phyloP scores from a whole-genome alignment of 2,888 invertebrate genomes.

The Phania funesta region DNA sequence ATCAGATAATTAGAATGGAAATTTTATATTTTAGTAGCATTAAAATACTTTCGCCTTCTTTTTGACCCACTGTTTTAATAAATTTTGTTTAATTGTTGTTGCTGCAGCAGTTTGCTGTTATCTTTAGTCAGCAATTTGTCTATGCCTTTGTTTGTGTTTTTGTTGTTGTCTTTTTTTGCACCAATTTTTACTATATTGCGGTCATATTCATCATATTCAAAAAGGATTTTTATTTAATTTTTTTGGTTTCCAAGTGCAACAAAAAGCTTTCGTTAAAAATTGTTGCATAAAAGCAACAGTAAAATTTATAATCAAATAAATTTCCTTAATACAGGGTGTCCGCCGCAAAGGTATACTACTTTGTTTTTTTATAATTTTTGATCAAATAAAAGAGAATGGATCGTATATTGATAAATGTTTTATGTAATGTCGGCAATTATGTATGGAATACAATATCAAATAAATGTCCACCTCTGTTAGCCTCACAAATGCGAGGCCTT shows the following conservation, averaged over 20 bases:
- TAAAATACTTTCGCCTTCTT: not conserved
- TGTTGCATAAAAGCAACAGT: constrained; percentile 56
- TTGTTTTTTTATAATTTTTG: no score
- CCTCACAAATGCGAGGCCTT: no score
- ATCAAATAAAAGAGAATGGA: no score
- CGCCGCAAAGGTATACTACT: no score
- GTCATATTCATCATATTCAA: constrained; percentile 61
- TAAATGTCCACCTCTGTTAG: no score
- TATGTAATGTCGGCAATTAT: no score
- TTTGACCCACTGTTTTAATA: not conserved
- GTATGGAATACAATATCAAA: no score
- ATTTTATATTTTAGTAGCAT: no score
- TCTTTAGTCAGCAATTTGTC: constrained; percentile 54
- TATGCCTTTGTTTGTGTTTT: constrained; percentile 25
- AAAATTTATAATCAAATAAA: constrained; percentile 54
- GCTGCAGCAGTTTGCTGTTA: constrained; percentile 12
- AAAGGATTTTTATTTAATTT: constrained; percentile 23
- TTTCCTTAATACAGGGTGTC: constrained; percentile 25
- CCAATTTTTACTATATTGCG: constrained; percentile 55
- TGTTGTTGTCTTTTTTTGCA: not conserved
- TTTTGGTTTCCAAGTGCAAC: not conserved
- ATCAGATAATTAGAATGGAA: no score
- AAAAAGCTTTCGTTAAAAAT: constrained; percentile 19
- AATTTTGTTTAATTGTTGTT: constrained; percentile 10
- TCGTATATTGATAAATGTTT: no score